phyloP scores from a whole-genome alignment of 2,113 vertebrate genomes.

The Naja naja region DNA sequence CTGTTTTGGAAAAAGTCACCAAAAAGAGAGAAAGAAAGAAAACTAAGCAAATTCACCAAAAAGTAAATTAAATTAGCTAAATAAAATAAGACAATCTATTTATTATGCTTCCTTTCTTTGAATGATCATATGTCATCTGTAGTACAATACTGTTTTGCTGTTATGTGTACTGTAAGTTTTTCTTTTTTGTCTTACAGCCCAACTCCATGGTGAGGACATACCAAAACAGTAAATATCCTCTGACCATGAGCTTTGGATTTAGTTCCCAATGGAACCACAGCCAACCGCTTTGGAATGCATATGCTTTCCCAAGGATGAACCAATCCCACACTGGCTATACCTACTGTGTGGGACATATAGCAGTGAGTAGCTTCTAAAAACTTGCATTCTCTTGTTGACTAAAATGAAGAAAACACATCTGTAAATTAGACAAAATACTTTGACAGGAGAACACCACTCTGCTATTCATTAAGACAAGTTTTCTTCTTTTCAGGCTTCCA shows the following conservation, averaged over 20 bases:
- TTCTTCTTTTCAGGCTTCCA: not conserved
- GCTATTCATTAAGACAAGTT: not conserved
- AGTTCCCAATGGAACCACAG: slow-evolving; percentile 78
- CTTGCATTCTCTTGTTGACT: not conserved
- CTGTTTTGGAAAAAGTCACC: not conserved
- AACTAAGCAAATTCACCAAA: not conserved
- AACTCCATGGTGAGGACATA: slow-evolving; percentile 80
- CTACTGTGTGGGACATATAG: slow-evolving; percentile 78
- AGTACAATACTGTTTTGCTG: not conserved
- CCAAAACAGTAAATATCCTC: slow-evolving; percentile 77
- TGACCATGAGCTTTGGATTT: slow-evolving; percentile 79
- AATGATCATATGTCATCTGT: not conserved
- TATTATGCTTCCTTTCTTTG: not conserved
- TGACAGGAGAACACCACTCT: not conserved
- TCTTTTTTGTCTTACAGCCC: slow-evolving; percentile 76
- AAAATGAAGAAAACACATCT: not conserved
- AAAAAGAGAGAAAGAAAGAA: not conserved
- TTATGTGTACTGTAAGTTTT: slow-evolving; percentile 45
- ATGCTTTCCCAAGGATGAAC: slow-evolving; percentile 75
- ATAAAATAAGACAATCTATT: not conserved
- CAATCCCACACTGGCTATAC: slow-evolving; percentile 79
- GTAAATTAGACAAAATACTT: not conserved
- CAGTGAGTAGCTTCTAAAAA: slow-evolving; percentile 74
- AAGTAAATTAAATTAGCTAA: not conserved
- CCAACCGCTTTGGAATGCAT: slow-evolving; percentile 77